Base-by-base conservation (phyloP, 2,888 invertebrate genomes). In the Nemoura dubitans region DNA sequence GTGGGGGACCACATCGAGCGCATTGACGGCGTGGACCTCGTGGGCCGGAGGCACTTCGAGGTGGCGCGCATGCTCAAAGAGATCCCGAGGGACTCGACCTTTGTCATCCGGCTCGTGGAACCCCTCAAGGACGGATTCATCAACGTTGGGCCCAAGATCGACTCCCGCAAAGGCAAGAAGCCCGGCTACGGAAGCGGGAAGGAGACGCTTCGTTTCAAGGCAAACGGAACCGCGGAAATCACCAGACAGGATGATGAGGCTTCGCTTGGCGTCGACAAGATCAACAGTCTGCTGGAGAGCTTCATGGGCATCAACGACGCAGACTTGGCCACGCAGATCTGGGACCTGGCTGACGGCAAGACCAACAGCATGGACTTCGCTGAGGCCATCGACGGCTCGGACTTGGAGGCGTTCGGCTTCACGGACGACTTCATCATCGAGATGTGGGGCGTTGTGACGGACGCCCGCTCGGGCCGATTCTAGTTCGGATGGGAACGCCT, bases 1-100 rank as follows among this genome's bases (percentile, higher is more conserved):
- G 96, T 98, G 88, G 99, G 99, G 30, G 99, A 99, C 93, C 99
- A 99, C 91, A 98, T 99, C 91, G 99, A 99, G 92, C 97, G 96
- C 92, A 94, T 99, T 89, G 95, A 98, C 90, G 95, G 95, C 43
- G 93, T 94, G 88, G 95, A 94, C 90, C 95, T 98, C 93, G 95
- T 98, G 85, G 98, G 98, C 0, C 96, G 96, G 92, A 94, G 99
- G 88, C 99, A 99, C 92, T 99, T 96, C 90, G 98, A 99, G 93
- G 99, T 99, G 85, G 99, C 99, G 5, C 97, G 97, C 92, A 94
- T 96, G 91, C 93, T 99, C 85, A 99, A 99, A 92, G 97, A 97
- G 85, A 98, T 99, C 89, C 96, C 97, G 0, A 95, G 95, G 89
- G 98, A 98, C 86, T 93, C 95, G 1, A 96, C 96, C 16, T 98